Percentiles rank a stretch among this genome's conserved stretches.
These are phyloP conservation scores for Pygocentrus nattereri DNA, from an alignment of 2,797 vertebrate species.

Conservation along the genomic window DNA sequence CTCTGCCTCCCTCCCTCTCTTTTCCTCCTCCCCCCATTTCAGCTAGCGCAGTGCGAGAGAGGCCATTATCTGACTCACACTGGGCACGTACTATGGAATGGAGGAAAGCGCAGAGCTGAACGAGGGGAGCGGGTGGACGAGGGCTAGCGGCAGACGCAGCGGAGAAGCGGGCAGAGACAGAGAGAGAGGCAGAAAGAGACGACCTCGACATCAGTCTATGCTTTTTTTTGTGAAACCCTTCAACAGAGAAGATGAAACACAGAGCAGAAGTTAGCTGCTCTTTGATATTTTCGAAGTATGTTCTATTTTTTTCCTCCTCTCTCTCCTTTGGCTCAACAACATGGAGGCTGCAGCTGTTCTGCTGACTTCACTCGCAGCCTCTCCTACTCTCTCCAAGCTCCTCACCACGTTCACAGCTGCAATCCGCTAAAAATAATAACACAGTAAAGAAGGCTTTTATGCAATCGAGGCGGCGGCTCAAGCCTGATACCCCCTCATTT, in stretches of 20 bases:
- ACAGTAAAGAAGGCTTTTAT: neutral
- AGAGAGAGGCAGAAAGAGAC: neutral
- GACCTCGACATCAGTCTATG: conserved; percentile 15
- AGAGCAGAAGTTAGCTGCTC: conserved; percentile 4
- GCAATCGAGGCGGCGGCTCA: neutral
- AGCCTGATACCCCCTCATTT: conserved; percentile 8
- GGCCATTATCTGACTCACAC: conserved; percentile 87
- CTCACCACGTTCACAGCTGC: conserved; percentile 28
- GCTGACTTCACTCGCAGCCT: conserved; percentile 1
- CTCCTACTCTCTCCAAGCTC: neutral
- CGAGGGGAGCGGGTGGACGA: conserved; percentile 65
- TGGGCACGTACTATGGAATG: conserved; percentile 87
- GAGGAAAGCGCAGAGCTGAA: conserved; percentile 76
- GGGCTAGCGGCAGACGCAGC: conserved; percentile 57
- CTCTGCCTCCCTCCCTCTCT: conserved; percentile 72
- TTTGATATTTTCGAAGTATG: conserved; percentile 25
- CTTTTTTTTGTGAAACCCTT: neutral
- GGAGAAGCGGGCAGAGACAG: conserved; percentile 16
- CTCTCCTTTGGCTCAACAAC: conserved; percentile 39
- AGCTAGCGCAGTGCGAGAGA: conserved; percentile 81
- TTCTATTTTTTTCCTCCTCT: neutral
- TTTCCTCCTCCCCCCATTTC: conserved; percentile 75
- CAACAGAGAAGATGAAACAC: conserved; percentile 13
- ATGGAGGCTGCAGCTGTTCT: conserved; percentile 59
- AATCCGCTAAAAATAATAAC: conserved; percentile 36